A percentile compares a stretch with the other conserved stretches of the same genome.
phyloP scores from a whole-genome alignment of 2,888 invertebrate genomes.

The Agonopterix subpropinquella region DNA sequence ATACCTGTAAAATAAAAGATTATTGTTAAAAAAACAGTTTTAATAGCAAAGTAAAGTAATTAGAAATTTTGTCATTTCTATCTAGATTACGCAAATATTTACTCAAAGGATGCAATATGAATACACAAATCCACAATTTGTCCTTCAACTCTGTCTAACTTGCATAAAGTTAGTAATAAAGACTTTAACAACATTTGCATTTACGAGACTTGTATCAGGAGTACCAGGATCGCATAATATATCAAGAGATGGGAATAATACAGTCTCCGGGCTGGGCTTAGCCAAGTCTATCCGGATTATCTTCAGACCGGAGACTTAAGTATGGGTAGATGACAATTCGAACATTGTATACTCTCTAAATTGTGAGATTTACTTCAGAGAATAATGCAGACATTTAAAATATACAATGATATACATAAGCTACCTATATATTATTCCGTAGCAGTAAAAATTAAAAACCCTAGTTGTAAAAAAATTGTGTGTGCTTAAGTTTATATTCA shows the following conservation, averaged over 20 bases:
- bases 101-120: too few relatives aligned
- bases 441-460: not conserved
- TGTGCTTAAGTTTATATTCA: not conserved
- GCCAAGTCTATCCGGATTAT: constrained; percentile 29
- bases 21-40: too few relatives aligned
- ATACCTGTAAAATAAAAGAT: constrained; percentile 61
- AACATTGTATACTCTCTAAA: constrained; percentile 2
- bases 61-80: too few relatives aligned
- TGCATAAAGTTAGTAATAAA: not conserved
- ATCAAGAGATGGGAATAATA: constrained; percentile 7
- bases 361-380: too few relatives aligned
- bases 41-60: too few relatives aligned
- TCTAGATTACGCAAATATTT: too few relatives aligned
- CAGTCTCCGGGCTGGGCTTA: constrained; percentile 17
- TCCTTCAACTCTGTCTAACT: too few relatives aligned
- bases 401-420: too few relatives aligned
- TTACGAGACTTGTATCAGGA: too few relatives aligned
- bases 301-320: constrained; percentile 11
- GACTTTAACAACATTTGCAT: too few relatives aligned
- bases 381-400: too few relatives aligned
- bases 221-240: constrained; percentile 3
- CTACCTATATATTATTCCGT: not conserved
- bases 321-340: constrained; percentile 8
- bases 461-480: not conserved
- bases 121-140: too few relatives aligned